Conservation (phyloP, 2,113 vertebrate species). For the Oreochromis niloticus region DNA sequence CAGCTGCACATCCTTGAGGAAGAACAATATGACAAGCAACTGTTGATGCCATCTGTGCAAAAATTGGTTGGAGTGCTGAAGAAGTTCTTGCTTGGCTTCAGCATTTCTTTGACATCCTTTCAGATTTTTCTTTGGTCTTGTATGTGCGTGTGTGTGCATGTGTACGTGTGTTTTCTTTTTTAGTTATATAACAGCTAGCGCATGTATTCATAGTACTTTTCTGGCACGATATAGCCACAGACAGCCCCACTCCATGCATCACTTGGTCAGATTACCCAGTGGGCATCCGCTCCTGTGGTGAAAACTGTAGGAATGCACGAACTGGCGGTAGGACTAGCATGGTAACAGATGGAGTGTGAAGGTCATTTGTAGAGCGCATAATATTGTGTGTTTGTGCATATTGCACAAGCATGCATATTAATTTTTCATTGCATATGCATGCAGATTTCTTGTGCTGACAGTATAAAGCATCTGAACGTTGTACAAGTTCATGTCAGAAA, state of each 20-base stretch:
- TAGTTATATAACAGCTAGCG: slow-evolving; percentile 48
- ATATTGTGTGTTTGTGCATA: not conserved
- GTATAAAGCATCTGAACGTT: not conserved
- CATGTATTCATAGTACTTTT: slow-evolving; percentile 39
- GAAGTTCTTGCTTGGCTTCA: slow-evolving; percentile 29
- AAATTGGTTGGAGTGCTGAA: not conserved
- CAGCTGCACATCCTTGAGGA: slow-evolving; percentile 54
- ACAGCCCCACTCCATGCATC: slow-evolving; percentile 55
- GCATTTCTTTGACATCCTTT: not conserved
- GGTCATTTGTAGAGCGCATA: slow-evolving; percentile 39
- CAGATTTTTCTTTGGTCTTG: not conserved
- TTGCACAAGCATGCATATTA: not conserved
- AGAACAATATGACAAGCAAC: slow-evolving; percentile 46
- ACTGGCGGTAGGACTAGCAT: slow-evolving; percentile 28
- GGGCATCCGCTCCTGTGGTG: slow-evolving; percentile 52
- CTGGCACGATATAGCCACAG: slow-evolving; percentile 40
- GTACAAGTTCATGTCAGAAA: not conserved
- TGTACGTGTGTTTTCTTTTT: not conserved
- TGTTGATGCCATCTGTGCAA: slow-evolving; percentile 57
- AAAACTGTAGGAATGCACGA: slow-evolving; percentile 41
- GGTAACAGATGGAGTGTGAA: slow-evolving; percentile 62
- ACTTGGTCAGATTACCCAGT: slow-evolving; percentile 64
- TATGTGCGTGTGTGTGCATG: not conserved
- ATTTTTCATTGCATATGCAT: not conserved
- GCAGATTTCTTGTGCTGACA: not conserved